Evolutionary conservation across 2,888 invertebrate species (phyloP), one percentile per base, ranked within the genome.

Genomic region (Ellobium chinense): DNA sequence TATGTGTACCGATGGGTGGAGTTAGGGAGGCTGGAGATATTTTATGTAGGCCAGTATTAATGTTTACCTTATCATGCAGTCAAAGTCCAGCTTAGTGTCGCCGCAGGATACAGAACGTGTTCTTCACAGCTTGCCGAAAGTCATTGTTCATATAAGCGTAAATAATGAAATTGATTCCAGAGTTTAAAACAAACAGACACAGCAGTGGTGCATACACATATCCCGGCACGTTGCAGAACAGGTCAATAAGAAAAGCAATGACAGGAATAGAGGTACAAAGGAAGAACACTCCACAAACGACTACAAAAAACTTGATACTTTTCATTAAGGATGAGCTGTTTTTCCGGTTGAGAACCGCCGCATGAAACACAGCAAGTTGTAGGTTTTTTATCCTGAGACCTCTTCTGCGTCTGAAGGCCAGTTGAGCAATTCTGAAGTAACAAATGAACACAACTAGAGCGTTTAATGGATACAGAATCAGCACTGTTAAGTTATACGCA

Each of bases 351-450:
- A 54, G 9, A 14, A 54, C 18, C 74, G 14, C 24, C 14, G 12
- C 31, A 21, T 0, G 2, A 12, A 24, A 29, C 1, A 7, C 27
- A 18, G 24, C 9, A 2, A n/a, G 18, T 46, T n/a, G 21, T 37
- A 56, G 5, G 39, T 29, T 37, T 24, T 29, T 54, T 24, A 12
- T 24, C 29, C 12, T 74, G 21, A 37, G 34, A 12, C 63, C 74
- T 65, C 29, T 62, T n/a, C 54, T 65, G 34, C 63, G 74, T 27
- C 24, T 18, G 24, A 72, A 36, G 9, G 74, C 63, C 31, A 74
- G 34, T 18, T 27, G 4, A n/a, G 62, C 63, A 39, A 74, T 74
- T 31, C 34, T 39, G 14, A 74, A 27, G 21, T 74, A 74, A n/a
- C 62, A 31, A n/a, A 63, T 46, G 37, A 62, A 65, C 2, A 74